A percentile compares a stretch with the other conserved stretches of the same genome.
Evolutionary conservation across 2,797 vertebrate species (phyloP).

Genomic region (Arnoldichthys spilopterus): DNA sequence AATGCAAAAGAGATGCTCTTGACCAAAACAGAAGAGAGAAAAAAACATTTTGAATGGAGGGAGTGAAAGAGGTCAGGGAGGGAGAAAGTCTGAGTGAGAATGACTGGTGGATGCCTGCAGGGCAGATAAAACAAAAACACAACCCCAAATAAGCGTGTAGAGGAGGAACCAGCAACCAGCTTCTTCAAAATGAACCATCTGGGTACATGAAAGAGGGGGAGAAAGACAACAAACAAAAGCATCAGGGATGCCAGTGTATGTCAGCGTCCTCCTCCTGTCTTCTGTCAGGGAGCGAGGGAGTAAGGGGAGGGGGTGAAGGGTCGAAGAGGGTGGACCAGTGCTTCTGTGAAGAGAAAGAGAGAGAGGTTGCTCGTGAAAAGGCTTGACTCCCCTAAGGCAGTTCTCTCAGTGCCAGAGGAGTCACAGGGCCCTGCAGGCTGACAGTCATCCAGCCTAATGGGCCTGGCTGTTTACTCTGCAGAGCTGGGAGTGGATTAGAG

Average conservation of each 20-base stretch:
- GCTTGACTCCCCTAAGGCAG: slow-evolving; percentile 70
- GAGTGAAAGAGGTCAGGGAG: slow-evolving; percentile 9
- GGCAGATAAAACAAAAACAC: slow-evolving; percentile 42
- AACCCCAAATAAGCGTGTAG: slow-evolving; percentile 38
- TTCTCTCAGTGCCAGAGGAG: slow-evolving; percentile 78
- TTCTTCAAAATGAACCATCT: slow-evolving; percentile 81
- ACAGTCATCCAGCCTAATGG: slow-evolving; percentile 86
- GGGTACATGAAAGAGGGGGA: slow-evolving; percentile 75
- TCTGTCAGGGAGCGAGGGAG: slow-evolving; percentile 49
- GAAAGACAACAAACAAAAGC: slow-evolving; percentile 75
- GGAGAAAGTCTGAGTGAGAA: slow-evolving; percentile 33
- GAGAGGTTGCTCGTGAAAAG: slow-evolving; percentile 51
- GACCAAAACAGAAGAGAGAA: too few species aligned
- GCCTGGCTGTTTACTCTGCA: slow-evolving; percentile 84
- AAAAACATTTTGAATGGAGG: slow-evolving; percentile 34
- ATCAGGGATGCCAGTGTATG: slow-evolving; percentile 75
- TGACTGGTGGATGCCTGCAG: slow-evolving; percentile 47
- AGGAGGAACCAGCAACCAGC: slow-evolving; percentile 71
- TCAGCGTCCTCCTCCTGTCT: slow-evolving; percentile 60
- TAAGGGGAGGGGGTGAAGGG: slow-evolving; percentile 20
- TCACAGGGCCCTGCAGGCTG: slow-evolving; percentile 84
- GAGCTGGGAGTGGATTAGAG: slow-evolving; percentile 85
- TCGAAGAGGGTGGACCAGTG: slow-evolving; percentile 21
- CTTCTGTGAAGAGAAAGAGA: slow-evolving; percentile 11
- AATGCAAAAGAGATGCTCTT: slow-evolving; percentile 27